Base-by-base conservation (phyloP, 2,797 vertebrate species). In the Vultur gryphus region DNA sequence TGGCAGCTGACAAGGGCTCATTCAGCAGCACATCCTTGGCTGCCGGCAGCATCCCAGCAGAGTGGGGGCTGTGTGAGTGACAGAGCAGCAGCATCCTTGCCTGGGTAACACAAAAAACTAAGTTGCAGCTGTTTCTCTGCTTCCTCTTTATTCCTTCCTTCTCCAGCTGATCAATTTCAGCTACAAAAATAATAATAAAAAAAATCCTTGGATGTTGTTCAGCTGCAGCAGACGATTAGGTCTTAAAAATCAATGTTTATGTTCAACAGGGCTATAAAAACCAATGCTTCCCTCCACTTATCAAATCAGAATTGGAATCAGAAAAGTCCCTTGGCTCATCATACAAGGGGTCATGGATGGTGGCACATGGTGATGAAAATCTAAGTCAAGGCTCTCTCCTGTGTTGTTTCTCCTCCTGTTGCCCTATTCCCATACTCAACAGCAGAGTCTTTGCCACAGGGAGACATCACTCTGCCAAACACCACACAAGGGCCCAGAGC, bases 171-270 rank as follows among this genome's bases (percentile, higher is more conserved):
- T 97, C 92, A 94, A 85, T 96, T 90, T 82, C 66, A 83, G 92
- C 76, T 90, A 73, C 79, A 78, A 61, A 89, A 92, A 89, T 79
- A 77, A 62, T 59, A 57, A 81, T 65, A 71, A 64, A 48, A 69
- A 67, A 73, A 67, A 82, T 61, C 72, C 83, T 90, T 94, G 96
- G 97, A 82, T 73, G 65, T 43, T 16, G 79, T 92, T 95, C 96
- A 96, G 93, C 93, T 88, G 84, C 87, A 86, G 87, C 76, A 88
- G 94, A 87, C 13, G 72, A 96, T 97, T 88, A 96, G 94, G 92
- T 81, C 75, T 93, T 91, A 95, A 95, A 97, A 97, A 97, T 97
- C 96, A 76, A 97, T 97, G 75, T 97, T 96, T 96, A 93, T 96
- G 95, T 96, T 96, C 86, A 88, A 89, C 88, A 78, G 77, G 87